phyloP scores from a whole-genome alignment of 2,797 vertebrate genomes.

The Syngnathus acus region DNA sequence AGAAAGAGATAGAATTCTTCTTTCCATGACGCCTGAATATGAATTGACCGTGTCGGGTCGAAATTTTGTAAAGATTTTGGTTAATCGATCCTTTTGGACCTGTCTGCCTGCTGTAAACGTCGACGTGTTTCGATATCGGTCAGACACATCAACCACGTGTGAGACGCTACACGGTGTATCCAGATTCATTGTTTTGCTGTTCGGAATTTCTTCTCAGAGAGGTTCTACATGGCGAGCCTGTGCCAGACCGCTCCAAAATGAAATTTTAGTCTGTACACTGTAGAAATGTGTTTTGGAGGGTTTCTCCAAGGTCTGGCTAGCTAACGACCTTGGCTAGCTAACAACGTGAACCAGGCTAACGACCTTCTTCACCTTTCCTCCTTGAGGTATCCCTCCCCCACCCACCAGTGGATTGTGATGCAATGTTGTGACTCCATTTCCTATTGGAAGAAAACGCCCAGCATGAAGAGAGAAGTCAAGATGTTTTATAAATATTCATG shows the following conservation, averaged over 20 bases:
- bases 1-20: constrained; percentile 64
- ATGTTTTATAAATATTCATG: constrained; percentile 69
- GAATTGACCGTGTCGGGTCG: constrained; percentile 63
- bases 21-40: constrained; percentile 73
- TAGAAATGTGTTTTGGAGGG: not conserved
- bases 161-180: not conserved
- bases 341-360: constrained; percentile 27
- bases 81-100: constrained; percentile 73
- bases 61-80: constrained; percentile 75
- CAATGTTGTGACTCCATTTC: constrained; percentile 66
- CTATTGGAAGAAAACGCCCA: constrained; percentile 63
- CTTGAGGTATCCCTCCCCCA: constrained; percentile 25
- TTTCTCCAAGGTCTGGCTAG: not conserved
- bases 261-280: not conserved
- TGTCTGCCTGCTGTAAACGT: constrained; percentile 71
- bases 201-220: not conserved
- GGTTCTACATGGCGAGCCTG: not conserved
- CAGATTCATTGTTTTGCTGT: not conserved
- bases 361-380: constrained; percentile 46
- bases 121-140: constrained; percentile 74
- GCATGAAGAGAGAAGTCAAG: constrained; percentile 72
- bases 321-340: too few relatives aligned
- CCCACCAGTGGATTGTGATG: constrained; percentile 69
- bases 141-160: constrained; percentile 9
- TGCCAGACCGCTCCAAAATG: not conserved